These are phyloP conservation scores for Stramonita haemastoma DNA, from an alignment of 2,888 invertebrate species.

Conservation along the genomic window DNA sequence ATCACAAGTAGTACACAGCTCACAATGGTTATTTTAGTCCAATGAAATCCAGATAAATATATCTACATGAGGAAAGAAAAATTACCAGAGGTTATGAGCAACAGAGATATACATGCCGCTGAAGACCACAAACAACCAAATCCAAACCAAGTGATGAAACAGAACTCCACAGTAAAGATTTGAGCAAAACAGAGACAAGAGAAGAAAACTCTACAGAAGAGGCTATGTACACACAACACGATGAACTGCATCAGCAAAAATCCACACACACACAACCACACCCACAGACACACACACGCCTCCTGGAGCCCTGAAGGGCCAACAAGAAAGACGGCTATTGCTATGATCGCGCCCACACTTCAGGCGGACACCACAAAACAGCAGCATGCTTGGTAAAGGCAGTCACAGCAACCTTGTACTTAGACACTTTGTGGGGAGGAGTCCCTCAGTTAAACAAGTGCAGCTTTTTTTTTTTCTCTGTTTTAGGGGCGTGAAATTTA, in stretches of 20 bases:
- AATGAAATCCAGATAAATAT: background rate
- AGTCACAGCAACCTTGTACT: background rate
- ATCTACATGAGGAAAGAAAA: conserved; percentile 12
- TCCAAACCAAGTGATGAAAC: background rate
- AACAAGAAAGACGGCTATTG: conserved; percentile 22
- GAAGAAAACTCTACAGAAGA: background rate
- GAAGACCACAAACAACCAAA: background rate
- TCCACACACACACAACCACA: background rate
- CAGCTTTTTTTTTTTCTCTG: background rate
- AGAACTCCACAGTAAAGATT: background rate
- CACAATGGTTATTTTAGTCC: background rate
- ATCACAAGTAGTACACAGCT: background rate
- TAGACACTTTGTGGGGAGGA: background rate
- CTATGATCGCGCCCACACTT: background rate
- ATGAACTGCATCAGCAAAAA: background rate
- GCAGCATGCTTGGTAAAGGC: conserved; percentile 15
- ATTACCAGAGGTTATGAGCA: background rate
- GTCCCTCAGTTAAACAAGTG: background rate
- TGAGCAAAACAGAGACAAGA: background rate
- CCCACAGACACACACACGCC: background rate
- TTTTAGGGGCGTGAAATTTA: background rate
- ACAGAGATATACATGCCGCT: background rate
- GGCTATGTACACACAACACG: background rate
- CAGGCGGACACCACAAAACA: background rate
- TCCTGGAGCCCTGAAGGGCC: background rate